phyloP scores from a whole-genome alignment of 2,888 invertebrate species.

The Agonopterix arenella region DNA sequence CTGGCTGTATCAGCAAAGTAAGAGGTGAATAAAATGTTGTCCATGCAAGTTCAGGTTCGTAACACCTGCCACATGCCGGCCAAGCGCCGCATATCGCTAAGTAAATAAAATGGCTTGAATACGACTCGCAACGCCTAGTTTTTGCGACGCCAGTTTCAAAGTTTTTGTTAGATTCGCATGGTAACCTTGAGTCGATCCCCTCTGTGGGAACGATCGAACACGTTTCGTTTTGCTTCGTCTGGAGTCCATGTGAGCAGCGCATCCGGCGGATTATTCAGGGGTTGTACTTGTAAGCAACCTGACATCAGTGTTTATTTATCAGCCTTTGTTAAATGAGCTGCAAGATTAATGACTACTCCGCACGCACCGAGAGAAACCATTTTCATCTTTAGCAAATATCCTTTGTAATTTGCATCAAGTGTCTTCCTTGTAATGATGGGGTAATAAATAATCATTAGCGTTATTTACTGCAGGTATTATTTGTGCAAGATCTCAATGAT shows the following conservation, averaged over 20 bases:
- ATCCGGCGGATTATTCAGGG: constrained; percentile 56
- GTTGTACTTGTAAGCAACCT: constrained; percentile 24
- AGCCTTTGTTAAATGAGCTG: constrained; percentile 30
- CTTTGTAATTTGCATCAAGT: constrained; percentile 12
- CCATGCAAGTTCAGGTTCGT: constrained; percentile 52
- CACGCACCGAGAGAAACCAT: constrained; percentile 14
- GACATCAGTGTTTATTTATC: constrained; percentile 48
- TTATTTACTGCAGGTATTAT: too few relatives aligned
- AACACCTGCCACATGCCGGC: constrained; percentile 51
- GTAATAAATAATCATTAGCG: constrained; percentile 6
- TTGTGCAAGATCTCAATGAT: too few relatives aligned
- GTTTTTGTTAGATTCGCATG: constrained; percentile 63
- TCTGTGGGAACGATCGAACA: constrained; percentile 66
- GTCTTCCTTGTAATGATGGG: neutral
- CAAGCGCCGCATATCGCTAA: constrained; percentile 32
- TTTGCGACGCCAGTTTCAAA: constrained; percentile 44
- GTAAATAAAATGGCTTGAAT: constrained; percentile 49
- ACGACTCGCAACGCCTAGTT: constrained; percentile 48
- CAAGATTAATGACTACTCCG: constrained; percentile 28
- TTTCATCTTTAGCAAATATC: constrained; percentile 11
- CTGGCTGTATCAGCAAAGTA: constrained; percentile 4
- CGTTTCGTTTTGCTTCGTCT: constrained; percentile 58
- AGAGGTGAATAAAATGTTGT: constrained; percentile 43
- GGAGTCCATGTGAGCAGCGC: constrained; percentile 68
- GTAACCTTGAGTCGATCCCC: constrained; percentile 66